These are phyloP conservation scores for Gasterosteus aculeatus DNA, from an alignment of 2,113 vertebrate genomes.

Conservation along the genomic window DNA sequence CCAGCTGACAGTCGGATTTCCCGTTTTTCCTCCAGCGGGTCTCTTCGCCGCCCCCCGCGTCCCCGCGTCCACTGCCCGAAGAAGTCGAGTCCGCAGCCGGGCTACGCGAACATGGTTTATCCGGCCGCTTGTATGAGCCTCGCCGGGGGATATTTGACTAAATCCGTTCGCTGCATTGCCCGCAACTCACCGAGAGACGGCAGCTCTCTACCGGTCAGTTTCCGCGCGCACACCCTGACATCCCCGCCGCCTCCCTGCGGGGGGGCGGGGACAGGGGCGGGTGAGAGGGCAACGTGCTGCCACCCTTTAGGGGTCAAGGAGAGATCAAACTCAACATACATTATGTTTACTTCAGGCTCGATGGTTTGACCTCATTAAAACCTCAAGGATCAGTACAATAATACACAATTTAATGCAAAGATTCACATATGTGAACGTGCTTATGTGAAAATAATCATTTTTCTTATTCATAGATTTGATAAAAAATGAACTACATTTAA, in stretches of 20 bases:
- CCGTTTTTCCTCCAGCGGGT: slow-evolving; percentile 46
- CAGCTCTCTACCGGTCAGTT: slow-evolving; percentile 67
- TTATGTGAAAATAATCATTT: too few relatives aligned
- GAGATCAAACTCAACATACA: background rate
- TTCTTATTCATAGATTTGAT: background rate
- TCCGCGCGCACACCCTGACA: slow-evolving; percentile 47
- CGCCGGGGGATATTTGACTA: slow-evolving; percentile 36
- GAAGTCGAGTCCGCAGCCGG: slow-evolving; percentile 2
- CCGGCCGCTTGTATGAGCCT: slow-evolving; percentile 8
- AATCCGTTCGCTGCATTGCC: slow-evolving; percentile 62
- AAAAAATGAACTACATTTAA: background rate
- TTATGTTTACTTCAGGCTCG: background rate
- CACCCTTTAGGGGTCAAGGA: background rate
- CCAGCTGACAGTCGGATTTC: slow-evolving; percentile 60
- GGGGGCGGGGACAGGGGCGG: slow-evolving; percentile 17
- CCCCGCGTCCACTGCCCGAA: slow-evolving; percentile 29
- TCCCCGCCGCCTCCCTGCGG: slow-evolving; percentile 40
- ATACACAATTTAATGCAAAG: background rate
- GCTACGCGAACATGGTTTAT: slow-evolving; percentile 34
- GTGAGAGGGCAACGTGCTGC: slow-evolving; percentile 1
- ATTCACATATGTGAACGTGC: background rate
- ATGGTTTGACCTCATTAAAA: background rate
- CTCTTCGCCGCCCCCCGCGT: slow-evolving; percentile 14
- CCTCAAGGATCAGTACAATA: background rate
- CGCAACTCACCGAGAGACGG: slow-evolving; percentile 59